Evolutionary conservation across 2,888 invertebrate species (phyloP), one percentile per base, ranked within the genome.

Genomic region (Cartodere bifasciata): DNA sequence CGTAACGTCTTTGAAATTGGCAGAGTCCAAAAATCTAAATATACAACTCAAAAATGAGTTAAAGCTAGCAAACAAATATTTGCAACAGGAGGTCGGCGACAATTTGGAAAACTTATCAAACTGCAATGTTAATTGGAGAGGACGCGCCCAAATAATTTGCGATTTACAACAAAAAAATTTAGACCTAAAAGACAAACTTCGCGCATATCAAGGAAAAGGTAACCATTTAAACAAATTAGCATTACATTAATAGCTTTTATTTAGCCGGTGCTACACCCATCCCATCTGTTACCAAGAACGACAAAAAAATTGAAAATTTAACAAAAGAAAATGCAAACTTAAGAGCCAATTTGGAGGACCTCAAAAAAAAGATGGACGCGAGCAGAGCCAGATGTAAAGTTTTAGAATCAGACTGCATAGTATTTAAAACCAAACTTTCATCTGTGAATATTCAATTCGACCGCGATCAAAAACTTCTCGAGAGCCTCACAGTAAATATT

Each of bases 81-180:
- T 85, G 11, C 73, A 75, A 46, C 77, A 76, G 51, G 85, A 86
- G 59, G 63, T 80, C 10, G 85, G 85, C 0, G 80, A 83, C 33
- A 69, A 66, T 43, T 70, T 78, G 22, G 72, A 68, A 2, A 72
- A 72, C 44, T 63, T 81, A 6, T 70, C 70, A 43, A 64, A 67
- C 29, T 66, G 67, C 28, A 65, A 65, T 42, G 63, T 67, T 23
- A 72, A 70, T 7, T 85, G 84, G 83, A 72, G 80, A 40, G 84
- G 85, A 1, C 65, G 84, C 39, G 78, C 83, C 2, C 81, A 84
- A 47, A 77, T 81, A 48, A 81, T 85, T 35, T 53, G 72, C 1
- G 57, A 72, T 9, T 55, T 85, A 27, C 80, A 80, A 49, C 70
- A 72, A 30, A 80, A 75, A 59, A 60, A 81, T 28, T 55, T 54